Percentiles rank a stretch among this genome's conserved stretches.
These are phyloP conservation scores for Phoebastria nigripes DNA, from an alignment of 2,797 vertebrate species.

Conservation along the genomic window DNA sequence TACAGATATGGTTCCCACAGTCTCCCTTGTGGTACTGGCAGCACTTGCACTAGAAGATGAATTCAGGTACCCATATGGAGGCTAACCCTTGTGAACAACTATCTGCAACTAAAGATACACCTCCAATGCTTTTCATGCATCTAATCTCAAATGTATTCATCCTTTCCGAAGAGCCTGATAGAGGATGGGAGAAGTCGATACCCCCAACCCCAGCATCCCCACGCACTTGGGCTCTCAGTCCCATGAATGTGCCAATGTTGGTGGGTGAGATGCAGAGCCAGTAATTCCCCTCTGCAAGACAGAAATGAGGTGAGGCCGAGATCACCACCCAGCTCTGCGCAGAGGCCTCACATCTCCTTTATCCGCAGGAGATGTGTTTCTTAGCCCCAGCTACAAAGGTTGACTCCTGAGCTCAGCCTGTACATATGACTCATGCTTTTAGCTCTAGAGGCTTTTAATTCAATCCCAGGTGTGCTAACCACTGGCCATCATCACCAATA, in stretches of 20 bases:
- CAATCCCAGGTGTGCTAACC: conserved; percentile 17
- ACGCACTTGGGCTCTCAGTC: background rate
- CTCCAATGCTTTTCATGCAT: background rate
- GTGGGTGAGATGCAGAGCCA: background rate
- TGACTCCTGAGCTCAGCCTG: background rate
- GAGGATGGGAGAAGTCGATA: background rate
- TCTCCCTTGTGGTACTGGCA: background rate
- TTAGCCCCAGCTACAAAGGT: background rate
- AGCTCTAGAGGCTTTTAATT: conserved; percentile 15
- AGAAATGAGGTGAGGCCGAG: background rate
- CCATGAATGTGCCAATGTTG: background rate
- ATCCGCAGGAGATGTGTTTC: background rate
- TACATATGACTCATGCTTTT: background rate
- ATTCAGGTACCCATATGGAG: background rate
- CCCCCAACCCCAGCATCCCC: background rate
- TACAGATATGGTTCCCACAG: background rate
- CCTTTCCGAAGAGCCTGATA: background rate
- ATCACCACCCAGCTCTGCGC: background rate
- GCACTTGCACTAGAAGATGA: background rate
- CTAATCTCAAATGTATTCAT: background rate
- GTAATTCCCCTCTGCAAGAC: background rate
- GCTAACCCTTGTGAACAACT: background rate
- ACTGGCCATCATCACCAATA: background rate
- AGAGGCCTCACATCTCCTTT: background rate
- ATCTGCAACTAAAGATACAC: background rate